Conservation (phyloP, 2,888 invertebrate species). For the Ectobius pallidus region DNA sequence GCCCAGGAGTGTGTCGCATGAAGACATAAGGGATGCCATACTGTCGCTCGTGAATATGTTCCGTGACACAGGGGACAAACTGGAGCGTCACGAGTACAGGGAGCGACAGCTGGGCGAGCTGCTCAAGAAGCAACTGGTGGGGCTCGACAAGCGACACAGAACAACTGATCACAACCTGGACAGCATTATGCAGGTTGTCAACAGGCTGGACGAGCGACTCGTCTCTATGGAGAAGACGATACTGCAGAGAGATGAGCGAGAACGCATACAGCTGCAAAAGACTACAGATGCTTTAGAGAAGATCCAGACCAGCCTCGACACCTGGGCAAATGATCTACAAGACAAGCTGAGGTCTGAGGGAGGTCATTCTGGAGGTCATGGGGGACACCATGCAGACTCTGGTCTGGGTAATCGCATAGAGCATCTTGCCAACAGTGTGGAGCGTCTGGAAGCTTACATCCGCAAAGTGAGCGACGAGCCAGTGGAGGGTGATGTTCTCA, state of each 20-base stretch:
- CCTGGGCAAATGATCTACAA: slow-evolving; percentile 54
- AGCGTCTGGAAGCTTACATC: slow-evolving; percentile 20
- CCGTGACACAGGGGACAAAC: slow-evolving; percentile 77
- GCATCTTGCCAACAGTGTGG: slow-evolving; percentile 19
- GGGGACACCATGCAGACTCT: neutral
- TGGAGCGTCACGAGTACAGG: slow-evolving; percentile 83
- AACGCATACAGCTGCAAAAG: slow-evolving; percentile 67
- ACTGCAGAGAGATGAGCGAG: slow-evolving; percentile 68
- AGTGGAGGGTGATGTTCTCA: slow-evolving; percentile 13
- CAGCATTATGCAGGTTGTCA: slow-evolving; percentile 67
- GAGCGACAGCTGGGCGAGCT: slow-evolving; percentile 81
- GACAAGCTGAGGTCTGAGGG: slow-evolving; percentile 56
- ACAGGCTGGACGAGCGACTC: slow-evolving; percentile 74
- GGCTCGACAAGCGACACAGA: slow-evolving; percentile 75
- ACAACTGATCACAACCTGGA: slow-evolving; percentile 64
- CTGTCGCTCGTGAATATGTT: slow-evolving; percentile 81
- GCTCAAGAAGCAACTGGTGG: slow-evolving; percentile 72
- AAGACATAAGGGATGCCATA: slow-evolving; percentile 79
- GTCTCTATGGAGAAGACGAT: slow-evolving; percentile 75
- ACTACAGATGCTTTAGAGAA: slow-evolving; percentile 64
- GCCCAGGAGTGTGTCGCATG: no score
- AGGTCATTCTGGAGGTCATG: slow-evolving; percentile 44
- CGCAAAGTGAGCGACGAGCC: neutral
- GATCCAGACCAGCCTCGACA: slow-evolving; percentile 58
- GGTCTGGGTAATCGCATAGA: slow-evolving; percentile 30